Base-by-base conservation (phyloP, 2,113 vertebrate species). In the Scytalopus superciliaris region DNA sequence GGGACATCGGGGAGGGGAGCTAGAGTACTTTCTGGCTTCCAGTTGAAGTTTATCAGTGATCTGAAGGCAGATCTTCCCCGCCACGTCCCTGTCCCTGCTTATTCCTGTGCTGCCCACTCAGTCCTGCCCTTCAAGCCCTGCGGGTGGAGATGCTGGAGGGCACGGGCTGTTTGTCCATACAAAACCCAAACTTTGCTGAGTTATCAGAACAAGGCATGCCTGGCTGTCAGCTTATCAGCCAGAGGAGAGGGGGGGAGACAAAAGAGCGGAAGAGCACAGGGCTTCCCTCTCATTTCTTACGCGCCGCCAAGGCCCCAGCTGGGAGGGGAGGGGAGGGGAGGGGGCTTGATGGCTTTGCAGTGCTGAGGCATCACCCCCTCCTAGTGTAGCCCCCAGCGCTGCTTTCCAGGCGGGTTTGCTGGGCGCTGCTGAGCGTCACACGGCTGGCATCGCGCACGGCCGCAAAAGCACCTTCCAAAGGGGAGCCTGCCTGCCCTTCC, bases 401-500 rank as follows among this genome's bases (percentile, higher is more conserved):
- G 89, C 59, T 91, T 91, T 73, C 55, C 74, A 70, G 79, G 66
- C 0, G 4, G 67, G 87, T 94, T 87, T 92, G 44, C 63, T 25
- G 47, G 88, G 75, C 94, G 59, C 89, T 78, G 57, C 44, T 2
- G 3, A 75, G 63, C 31, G 10, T 8, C 59, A 39, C 59, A 62
- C 96, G 95, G 87, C 95, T 87, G 95, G 92, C 91, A 93, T 66
- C 94, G 82, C 80, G 80, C 77, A 64, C 17, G 4, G 8, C 56
- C 31, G 52, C 95, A 84, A 90, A 90, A 96, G 59, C 83, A 31
- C 70, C 87, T 93, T 97, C 96, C 94, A 92, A 90, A 96, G 87
- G 77, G 77, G 89, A 94, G 82, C 49, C 73, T 47, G 19, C 63
- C 47, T 50, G 83, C 6, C 40, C 69, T 97, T 94, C 81, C 90